Base-by-base conservation (phyloP, 2,113 vertebrate species). In the Mormoops blainvillei region DNA sequence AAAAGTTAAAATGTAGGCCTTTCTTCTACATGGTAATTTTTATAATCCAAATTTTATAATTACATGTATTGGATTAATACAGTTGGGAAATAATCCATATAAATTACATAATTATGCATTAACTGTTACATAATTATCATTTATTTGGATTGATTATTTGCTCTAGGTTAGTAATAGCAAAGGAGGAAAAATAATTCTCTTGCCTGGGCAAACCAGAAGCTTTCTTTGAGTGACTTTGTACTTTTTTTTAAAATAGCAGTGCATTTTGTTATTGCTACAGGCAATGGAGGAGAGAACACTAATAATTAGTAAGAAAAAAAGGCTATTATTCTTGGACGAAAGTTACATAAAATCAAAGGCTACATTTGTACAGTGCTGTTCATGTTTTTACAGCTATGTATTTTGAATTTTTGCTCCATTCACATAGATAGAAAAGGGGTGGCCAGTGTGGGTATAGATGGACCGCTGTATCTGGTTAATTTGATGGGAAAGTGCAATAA, bases 291-390 rank as follows among this genome's bases (percentile, higher is more conserved):
- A 70, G 38, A 87, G 5, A 41, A 89, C 14, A 58, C 26, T n/a
- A 92, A 78, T 89, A 67, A 87, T 50, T 76, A 13, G 22, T 81
- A 33, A 87, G 78, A 91, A 92, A 94, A 20, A 61, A 87, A 94
- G 52, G 1, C 41, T 91, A 20, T 77, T 85, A 31, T 74, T 87
- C 63, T 95, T 74, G 19, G n/a, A 71, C 4, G 92, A 84, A 92
- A 94, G 24, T 6, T 89, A 86, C 16, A 52, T 87, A 85, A 73
- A 97, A 84, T 61, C 24, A 95, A 94, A 80, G 31, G n/a, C 58
- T 85, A 81, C 12, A 5, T 65, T 84, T 80, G 6, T 84, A 14
- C 4, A 15, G 11, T 78, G 22, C 16, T 85, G 13, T 65, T 87
- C 45, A 43, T 10, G n/a, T 18, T 87, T 90, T 92, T 38, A 70